Evolutionary conservation across 2,888 invertebrate genomes (phyloP).

Genomic region (Hanleya hanleyi): DNA sequence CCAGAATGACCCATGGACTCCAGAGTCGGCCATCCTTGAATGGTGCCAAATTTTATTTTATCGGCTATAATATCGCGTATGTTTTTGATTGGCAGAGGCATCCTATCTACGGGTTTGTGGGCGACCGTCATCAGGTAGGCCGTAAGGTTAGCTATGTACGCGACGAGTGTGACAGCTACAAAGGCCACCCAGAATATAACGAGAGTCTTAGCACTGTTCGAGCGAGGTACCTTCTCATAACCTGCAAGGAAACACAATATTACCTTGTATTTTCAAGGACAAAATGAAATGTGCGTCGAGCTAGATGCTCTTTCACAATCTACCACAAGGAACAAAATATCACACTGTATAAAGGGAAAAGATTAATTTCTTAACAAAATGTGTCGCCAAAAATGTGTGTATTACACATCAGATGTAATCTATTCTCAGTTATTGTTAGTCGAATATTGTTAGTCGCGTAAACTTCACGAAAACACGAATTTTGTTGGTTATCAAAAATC

Average conservation of each 20-base stretch:
- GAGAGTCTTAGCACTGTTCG: not conserved
- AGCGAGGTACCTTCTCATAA: not conserved
- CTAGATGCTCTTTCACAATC: too few relatives aligned
- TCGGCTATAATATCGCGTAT: not conserved
- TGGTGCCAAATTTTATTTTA: not conserved
- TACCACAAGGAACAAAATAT: too few relatives aligned
- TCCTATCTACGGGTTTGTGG: not conserved
- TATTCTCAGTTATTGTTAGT: too few relatives aligned
- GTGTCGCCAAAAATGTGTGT: too few relatives aligned
- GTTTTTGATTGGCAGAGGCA: not conserved
- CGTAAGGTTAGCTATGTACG: not conserved
- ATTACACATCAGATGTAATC: too few relatives aligned
- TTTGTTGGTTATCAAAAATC: too few relatives aligned
- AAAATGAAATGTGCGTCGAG: too few relatives aligned
- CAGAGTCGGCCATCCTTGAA: not conserved
- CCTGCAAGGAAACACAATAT: not conserved
- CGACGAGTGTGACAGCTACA: not conserved
- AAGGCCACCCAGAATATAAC: slow-evolving; percentile 10
- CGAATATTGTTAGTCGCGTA: too few relatives aligned
- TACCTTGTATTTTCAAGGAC: too few relatives aligned
- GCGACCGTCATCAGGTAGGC: not conserved
- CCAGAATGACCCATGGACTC: not conserved
- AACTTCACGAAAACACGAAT: too few relatives aligned
- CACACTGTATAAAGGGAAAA: too few relatives aligned
- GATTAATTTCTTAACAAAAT: too few relatives aligned